These are phyloP conservation scores for Orchesella flavescens DNA, from an alignment of 2,888 invertebrate genomes.

Conservation along the genomic window DNA sequence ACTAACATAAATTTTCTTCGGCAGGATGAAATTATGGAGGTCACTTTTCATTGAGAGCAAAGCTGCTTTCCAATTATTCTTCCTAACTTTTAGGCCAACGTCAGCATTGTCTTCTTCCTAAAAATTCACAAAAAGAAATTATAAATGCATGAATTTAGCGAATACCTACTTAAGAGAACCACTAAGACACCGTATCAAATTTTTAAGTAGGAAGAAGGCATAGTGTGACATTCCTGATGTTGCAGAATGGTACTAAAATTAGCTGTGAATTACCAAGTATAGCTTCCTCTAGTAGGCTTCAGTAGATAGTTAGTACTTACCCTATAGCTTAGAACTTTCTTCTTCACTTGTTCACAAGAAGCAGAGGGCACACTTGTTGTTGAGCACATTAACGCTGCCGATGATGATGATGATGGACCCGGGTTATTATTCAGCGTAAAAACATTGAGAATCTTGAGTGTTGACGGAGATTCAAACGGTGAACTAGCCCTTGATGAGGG, in stretches of 20 bases:
- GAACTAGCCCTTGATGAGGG: too few relatives aligned
- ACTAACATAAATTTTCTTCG: not conserved
- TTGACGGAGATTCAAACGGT: not conserved
- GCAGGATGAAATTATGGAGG: not conserved
- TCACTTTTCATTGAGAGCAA: not conserved
- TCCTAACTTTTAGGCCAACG: not conserved
- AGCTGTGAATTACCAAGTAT: too few relatives aligned
- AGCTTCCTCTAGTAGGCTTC: too few relatives aligned
- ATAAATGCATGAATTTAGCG: too few relatives aligned
- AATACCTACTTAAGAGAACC: too few relatives aligned
- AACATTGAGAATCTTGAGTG: not conserved
- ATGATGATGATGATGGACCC: not conserved
- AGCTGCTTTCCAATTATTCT: constrained; percentile 37
- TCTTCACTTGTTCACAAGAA: not conserved
- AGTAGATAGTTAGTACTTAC: too few relatives aligned
- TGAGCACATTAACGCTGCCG: not conserved
- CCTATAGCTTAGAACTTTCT: too few relatives aligned
- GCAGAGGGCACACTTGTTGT: not conserved
- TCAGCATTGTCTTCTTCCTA: constrained; percentile 34
- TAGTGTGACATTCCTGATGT: too few relatives aligned
- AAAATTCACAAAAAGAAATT: too few relatives aligned
- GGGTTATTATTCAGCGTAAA: not conserved
- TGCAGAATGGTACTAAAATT: too few relatives aligned
- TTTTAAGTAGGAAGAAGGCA: too few relatives aligned
- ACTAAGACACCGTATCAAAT: too few relatives aligned